phyloP scores from a whole-genome alignment of 2,113 vertebrate species.

The Hystrix cristata region DNA sequence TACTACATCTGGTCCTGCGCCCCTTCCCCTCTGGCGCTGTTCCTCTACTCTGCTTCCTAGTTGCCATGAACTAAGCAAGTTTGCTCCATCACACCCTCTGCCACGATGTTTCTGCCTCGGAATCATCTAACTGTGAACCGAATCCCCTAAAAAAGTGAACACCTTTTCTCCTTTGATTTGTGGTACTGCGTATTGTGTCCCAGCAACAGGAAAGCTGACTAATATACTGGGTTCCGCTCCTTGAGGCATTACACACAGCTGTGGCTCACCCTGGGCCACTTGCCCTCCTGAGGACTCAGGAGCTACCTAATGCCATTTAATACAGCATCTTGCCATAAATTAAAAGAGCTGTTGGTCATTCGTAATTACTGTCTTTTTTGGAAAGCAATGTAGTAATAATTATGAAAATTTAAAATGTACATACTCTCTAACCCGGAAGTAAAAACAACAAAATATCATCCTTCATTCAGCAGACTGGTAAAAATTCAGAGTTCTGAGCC shows the following conservation, averaged over 20 bases:
- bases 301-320: neutral
- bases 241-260: neutral
- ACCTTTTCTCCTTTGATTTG: neutral
- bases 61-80: neutral
- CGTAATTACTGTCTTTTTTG: neutral
- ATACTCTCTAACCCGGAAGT: neutral
- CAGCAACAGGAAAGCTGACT: neutral
- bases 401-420: neutral
- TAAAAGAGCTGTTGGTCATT: neutral
- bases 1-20: neutral
- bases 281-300: neutral
- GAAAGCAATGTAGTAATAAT: constrained; percentile 1
- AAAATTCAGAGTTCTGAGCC: neutral
- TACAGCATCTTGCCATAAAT: neutral
- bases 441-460: neutral
- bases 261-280: neutral
- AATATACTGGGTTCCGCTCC: neutral
- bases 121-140: neutral
- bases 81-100: neutral
- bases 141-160: neutral
- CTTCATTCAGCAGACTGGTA: neutral
- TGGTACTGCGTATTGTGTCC: neutral
- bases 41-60: neutral
- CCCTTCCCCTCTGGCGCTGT: neutral
- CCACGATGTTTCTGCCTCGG: neutral